These are phyloP conservation scores for Acleris emargana DNA, from an alignment of 2,888 invertebrate species.

Conservation along the genomic window DNA sequence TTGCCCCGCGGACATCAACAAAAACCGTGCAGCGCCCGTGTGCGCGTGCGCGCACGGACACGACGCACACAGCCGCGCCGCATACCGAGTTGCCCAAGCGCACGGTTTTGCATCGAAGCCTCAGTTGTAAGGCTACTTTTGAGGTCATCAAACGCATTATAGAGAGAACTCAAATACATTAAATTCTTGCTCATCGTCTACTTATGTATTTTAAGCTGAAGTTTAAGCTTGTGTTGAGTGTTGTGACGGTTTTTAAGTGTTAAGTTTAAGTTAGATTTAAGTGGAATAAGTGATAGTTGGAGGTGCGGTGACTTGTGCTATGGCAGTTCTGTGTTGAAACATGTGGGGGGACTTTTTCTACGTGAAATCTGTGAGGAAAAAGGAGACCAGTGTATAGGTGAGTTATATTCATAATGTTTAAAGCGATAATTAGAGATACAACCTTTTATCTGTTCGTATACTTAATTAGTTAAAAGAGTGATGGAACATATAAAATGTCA, in stretches of 20 bases:
- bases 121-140: slow-evolving; percentile 77
- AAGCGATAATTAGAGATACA: no score
- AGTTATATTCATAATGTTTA: slow-evolving; percentile 39
- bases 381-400: slow-evolving; percentile 67
- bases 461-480: no score
- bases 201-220: neutral
- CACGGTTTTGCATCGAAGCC: slow-evolving; percentile 75
- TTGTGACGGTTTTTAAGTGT: slow-evolving; percentile 43
- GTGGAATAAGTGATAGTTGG: slow-evolving; percentile 54
- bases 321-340: slow-evolving; percentile 65
- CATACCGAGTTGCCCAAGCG: slow-evolving; percentile 77
- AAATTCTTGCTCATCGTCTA: slow-evolving; percentile 48
- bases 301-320: slow-evolving; percentile 48
- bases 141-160: slow-evolving; percentile 80
- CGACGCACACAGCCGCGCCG: slow-evolving; percentile 58
- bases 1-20: slow-evolving; percentile 83
- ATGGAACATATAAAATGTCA: no score
- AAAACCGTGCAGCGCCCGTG: slow-evolving; percentile 77
- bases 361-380: slow-evolving; percentile 79
- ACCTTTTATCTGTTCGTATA: no score
- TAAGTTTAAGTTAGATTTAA: slow-evolving; percentile 49
- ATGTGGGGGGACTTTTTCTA: slow-evolving; percentile 75
- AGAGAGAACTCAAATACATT: slow-evolving; percentile 52
- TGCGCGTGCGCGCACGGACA: slow-evolving; percentile 53
- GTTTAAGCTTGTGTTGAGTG: slow-evolving; percentile 5